Evolutionary conservation across 2,888 invertebrate species (phyloP).

Genomic region (Beris chalybata): DNA sequence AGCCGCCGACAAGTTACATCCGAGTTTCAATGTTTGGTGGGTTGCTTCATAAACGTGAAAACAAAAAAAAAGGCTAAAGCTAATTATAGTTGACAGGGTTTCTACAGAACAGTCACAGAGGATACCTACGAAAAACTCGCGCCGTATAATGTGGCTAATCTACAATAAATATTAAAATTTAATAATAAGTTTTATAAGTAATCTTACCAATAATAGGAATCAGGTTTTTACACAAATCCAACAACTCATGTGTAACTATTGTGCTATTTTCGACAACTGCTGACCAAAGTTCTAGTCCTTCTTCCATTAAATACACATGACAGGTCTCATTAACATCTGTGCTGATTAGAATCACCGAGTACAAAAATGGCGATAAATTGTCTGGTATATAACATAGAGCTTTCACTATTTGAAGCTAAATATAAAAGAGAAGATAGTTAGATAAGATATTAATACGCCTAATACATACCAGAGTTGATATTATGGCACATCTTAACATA

Average conservation of each 20-base stretch:
- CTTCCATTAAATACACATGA: slow-evolving; percentile 89
- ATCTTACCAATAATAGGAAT: slow-evolving; percentile 69
- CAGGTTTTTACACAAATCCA: slow-evolving; percentile 75
- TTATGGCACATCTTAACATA: slow-evolving; percentile 88
- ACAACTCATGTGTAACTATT: slow-evolving; percentile 64
- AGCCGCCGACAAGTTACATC: too few relatives aligned
- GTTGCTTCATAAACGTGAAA: slow-evolving; percentile 11
- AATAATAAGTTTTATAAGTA: too few relatives aligned
- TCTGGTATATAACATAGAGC: slow-evolving; percentile 64
- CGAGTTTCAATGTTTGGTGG: too few relatives aligned
- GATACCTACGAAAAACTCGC: too few relatives aligned
- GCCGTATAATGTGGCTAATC: too few relatives aligned
- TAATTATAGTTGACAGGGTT: too few relatives aligned
- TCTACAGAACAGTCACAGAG: too few relatives aligned
- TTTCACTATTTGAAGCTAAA: slow-evolving; percentile 68
- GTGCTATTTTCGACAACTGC: slow-evolving; percentile 79
- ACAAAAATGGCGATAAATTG: slow-evolving; percentile 65
- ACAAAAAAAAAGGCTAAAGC: background rate
- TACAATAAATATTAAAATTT: too few relatives aligned
- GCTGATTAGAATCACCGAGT: slow-evolving; percentile 70
- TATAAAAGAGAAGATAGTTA: slow-evolving; percentile 11
- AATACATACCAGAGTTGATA: slow-evolving; percentile 71
- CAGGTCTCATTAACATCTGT: slow-evolving; percentile 78
- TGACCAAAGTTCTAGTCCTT: slow-evolving; percentile 88
- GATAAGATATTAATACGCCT: background rate